Conservation (phyloP, 2,113 vertebrate genomes). For the Daphoenositta chrysoptera region DNA sequence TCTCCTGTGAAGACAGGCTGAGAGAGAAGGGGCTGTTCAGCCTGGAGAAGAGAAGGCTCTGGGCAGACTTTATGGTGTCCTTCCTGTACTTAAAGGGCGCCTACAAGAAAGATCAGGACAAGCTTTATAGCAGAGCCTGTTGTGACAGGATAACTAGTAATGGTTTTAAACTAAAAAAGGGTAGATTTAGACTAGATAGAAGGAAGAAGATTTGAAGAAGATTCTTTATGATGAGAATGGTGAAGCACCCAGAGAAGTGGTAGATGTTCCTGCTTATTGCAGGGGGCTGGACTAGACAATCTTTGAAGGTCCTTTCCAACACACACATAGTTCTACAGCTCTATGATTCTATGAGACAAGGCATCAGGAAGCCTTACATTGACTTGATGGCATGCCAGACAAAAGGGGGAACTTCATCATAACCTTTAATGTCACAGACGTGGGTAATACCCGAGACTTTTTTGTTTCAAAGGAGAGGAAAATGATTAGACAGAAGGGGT, state of each 20-base stretch:
- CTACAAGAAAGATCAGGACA: background rate
- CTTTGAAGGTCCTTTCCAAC: background rate
- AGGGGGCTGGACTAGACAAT: background rate
- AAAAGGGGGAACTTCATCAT: background rate
- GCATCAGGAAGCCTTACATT: background rate
- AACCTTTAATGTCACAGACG: background rate
- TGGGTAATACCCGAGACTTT: background rate
- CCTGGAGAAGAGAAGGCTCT: background rate
- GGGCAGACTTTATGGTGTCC: background rate
- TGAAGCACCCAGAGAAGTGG: background rate
- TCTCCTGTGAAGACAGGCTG: background rate
- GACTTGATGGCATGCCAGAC: background rate
- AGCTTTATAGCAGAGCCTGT: background rate
- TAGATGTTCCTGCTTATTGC: background rate
- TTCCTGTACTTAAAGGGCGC: background rate
- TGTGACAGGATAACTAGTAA: background rate
- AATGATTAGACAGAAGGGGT: background rate
- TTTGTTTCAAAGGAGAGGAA: background rate
- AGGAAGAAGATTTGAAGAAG: background rate
- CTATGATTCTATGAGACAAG: background rate
- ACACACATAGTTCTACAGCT: background rate
- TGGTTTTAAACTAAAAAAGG: background rate
- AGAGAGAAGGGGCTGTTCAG: background rate
- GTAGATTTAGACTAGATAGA: background rate
- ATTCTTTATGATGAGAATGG: background rate